A percentile compares a stretch with the other conserved stretches of the same genome.
Evolutionary conservation across 2,113 vertebrate species (phyloP).

Genomic region (Phycodurus eques): DNA sequence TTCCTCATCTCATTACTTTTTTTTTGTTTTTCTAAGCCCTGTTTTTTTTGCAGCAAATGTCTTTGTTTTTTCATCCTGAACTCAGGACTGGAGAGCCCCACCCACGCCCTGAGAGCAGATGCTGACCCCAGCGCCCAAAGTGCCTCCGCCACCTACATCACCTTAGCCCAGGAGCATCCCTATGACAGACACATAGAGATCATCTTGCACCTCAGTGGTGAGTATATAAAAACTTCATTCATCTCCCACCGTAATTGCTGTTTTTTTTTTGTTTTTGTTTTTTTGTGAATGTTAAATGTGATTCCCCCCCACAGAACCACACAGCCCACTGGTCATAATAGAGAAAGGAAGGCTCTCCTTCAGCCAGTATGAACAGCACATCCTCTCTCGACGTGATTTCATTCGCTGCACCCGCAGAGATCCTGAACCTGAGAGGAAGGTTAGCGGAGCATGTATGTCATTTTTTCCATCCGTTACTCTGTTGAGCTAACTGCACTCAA

Average conservation of each 20-base stretch:
- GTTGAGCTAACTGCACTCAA: neutral
- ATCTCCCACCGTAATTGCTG: neutral
- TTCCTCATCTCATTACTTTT: too few relatives aligned
- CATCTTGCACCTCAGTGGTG: constrained; percentile 90
- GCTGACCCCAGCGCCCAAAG: constrained; percentile 89
- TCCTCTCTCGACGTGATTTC: constrained; percentile 84
- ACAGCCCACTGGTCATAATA: constrained; percentile 85
- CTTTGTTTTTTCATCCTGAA: neutral
- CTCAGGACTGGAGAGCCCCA: constrained; percentile 90
- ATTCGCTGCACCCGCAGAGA: constrained; percentile 79
- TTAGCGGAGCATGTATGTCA: constrained; percentile 31
- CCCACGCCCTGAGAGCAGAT: constrained; percentile 87
- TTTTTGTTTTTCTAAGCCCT: neutral
- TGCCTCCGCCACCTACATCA: constrained; percentile 88
- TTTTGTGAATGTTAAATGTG: neutral
- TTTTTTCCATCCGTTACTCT: neutral
- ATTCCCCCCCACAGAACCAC: constrained; percentile 77
- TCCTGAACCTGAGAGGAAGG: constrained; percentile 82
- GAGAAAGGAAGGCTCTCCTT: constrained; percentile 85
- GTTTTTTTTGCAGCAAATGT: neutral
- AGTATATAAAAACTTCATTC: constrained; percentile 41
- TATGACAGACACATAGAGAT: constrained; percentile 90
- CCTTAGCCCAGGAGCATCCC: constrained; percentile 85
- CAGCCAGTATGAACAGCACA: constrained; percentile 80
- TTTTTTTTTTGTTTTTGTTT: neutral